These are phyloP conservation scores for Malthinus flaveolus DNA, from an alignment of 2,888 invertebrate species.

Conservation along the genomic window DNA sequence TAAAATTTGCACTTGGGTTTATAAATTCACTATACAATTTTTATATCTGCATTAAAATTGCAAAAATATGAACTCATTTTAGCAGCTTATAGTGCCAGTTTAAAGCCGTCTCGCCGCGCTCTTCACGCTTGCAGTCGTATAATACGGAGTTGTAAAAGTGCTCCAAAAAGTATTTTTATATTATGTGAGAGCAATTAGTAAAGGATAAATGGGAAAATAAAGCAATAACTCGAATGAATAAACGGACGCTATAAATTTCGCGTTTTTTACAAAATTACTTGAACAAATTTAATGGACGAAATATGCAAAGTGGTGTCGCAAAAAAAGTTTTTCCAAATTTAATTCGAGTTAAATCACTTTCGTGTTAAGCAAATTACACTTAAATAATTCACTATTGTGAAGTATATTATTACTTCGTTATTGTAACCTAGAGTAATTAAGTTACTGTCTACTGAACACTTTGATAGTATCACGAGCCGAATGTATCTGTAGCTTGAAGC, in stretches of 20 bases:
- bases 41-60: constrained; percentile 18
- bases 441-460: too few relatives aligned
- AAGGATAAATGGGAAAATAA: constrained; percentile 18
- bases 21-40: constrained; percentile 14
- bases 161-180: constrained; percentile 10
- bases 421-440: too few relatives aligned
- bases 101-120: constrained; percentile 16
- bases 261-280: too few relatives aligned
- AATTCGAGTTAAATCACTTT: too few relatives aligned
- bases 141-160: constrained; percentile 12
- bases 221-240: constrained; percentile 11
- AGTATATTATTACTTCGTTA: too few relatives aligned
- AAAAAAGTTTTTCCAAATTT: too few relatives aligned
- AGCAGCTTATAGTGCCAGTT: constrained; percentile 11
- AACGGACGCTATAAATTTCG: constrained; percentile 10
- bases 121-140: constrained; percentile 4
- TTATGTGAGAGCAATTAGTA: constrained; percentile 15
- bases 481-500: too few relatives aligned
- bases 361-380: too few relatives aligned
- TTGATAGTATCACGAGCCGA: too few relatives aligned
- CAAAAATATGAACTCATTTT: constrained; percentile 23
- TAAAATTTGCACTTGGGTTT: constrained; percentile 5
- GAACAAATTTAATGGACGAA: too few relatives aligned
- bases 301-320: too few relatives aligned
- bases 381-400: too few relatives aligned